These are phyloP conservation scores for Chitala chitala DNA, from an alignment of 2,113 vertebrate species.

Conservation along the genomic window DNA sequence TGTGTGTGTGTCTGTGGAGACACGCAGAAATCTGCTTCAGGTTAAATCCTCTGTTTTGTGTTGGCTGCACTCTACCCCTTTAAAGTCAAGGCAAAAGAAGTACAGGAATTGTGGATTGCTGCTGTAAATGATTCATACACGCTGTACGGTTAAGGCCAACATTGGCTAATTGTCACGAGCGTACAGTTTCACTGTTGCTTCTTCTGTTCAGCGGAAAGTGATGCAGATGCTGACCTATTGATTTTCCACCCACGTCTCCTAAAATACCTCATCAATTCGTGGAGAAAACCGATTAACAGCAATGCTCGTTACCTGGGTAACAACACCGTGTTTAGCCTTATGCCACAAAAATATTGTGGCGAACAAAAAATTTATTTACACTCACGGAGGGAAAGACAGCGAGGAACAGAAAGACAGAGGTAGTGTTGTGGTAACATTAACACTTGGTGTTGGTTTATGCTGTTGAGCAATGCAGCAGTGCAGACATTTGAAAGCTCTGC, in stretches of 20 bases:
- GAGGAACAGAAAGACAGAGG: neutral
- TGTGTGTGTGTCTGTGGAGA: neutral
- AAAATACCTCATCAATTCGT: conserved; percentile 29
- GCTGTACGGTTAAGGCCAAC: neutral
- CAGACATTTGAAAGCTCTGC: neutral
- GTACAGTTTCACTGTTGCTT: neutral
- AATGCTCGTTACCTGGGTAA: conserved; percentile 41
- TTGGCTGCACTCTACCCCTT: neutral
- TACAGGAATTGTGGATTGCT: neutral
- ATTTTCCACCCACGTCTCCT: conserved; percentile 15
- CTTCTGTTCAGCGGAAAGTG: conserved; percentile 6
- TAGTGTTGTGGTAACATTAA: neutral
- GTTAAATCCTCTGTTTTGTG: neutral
- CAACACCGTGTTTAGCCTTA: neutral
- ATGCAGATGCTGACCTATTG: conserved; percentile 19
- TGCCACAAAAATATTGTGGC: neutral
- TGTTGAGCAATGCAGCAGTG: neutral
- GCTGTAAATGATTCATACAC: neutral
- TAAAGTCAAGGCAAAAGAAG: neutral
- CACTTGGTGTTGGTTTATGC: neutral
- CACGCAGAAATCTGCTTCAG: neutral
- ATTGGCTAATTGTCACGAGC: neutral
- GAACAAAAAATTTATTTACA: neutral
- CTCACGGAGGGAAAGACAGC: neutral
- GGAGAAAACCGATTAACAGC: conserved; percentile 23